These are phyloP conservation scores for Listrodromus nycthemerus DNA, from an alignment of 2,888 invertebrate species.

Conservation along the genomic window DNA sequence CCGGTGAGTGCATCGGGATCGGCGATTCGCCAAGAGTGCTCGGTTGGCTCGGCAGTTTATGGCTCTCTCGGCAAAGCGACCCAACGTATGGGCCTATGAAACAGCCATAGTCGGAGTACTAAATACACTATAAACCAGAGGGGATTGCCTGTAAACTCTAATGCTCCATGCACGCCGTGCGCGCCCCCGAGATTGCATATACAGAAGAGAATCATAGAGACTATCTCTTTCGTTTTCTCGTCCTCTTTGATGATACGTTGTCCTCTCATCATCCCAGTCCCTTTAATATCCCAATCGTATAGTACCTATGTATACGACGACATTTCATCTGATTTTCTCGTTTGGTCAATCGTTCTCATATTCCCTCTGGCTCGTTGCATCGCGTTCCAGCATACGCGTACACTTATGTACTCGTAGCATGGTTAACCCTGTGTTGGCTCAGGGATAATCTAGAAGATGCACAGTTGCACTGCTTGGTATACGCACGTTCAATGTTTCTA, in stretches of 20 bases:
- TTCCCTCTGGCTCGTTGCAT: not conserved
- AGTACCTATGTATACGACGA: not conserved
- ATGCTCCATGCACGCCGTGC: slow-evolving; percentile 70
- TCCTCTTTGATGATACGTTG: not conserved
- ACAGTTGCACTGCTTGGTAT: not conserved
- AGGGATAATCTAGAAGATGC: slow-evolving; percentile 31
- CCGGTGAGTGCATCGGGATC: slow-evolving; percentile 19
- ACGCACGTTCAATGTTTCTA: slow-evolving; percentile 57
- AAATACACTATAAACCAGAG: slow-evolving; percentile 78
- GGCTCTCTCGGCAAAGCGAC: slow-evolving; percentile 49
- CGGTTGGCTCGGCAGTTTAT: slow-evolving; percentile 54
- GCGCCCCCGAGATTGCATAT: slow-evolving; percentile 21
- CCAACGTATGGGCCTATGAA: slow-evolving; percentile 76
- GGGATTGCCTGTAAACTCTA: slow-evolving; percentile 77
- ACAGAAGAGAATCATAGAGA: slow-evolving; percentile 5
- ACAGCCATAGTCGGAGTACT: slow-evolving; percentile 74
- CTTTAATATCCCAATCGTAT: not conserved
- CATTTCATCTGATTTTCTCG: not conserved
- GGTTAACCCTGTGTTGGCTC: not conserved
- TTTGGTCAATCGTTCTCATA: slow-evolving; percentile 6
- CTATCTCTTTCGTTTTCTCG: slow-evolving; percentile 22
- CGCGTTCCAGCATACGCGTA: not conserved
- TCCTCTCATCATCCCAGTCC: slow-evolving; percentile 11
- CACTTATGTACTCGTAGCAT: not conserved
- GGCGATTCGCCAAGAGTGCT: slow-evolving; percentile 30